Percentiles rank a stretch among this genome's conserved stretches.
Conservation (phyloP, 35 echinoderm and acorn worm genomes). For the Amphiura filiformis region DNA sequence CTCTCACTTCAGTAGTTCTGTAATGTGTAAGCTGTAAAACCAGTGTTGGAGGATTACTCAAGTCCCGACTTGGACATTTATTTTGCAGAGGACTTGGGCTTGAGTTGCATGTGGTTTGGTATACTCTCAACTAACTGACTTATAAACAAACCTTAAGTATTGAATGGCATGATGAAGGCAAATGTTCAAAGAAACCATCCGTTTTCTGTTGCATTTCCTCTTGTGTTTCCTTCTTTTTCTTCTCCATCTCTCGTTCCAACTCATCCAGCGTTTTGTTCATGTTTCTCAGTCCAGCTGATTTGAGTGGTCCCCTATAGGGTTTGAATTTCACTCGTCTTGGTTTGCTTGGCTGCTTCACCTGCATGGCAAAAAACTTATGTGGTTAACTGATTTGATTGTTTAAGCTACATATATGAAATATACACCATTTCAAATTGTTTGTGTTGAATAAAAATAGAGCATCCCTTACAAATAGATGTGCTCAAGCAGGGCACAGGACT, state of each 20-base stretch:
- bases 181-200: constrained; percentile 67
- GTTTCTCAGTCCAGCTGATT: constrained; percentile 74
- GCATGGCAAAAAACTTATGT: background rate
- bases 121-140: too few species aligned
- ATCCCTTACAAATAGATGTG: background rate
- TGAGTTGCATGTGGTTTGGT: too few species aligned
- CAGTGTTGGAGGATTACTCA: too few species aligned
- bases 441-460: background rate
- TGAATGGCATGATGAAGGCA: constrained; percentile 98
- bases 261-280: constrained; percentile 92
- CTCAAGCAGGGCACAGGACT: too few species aligned
- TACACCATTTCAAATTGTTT: background rate
- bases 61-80: too few species aligned
- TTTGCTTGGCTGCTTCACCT: constrained; percentile 43
- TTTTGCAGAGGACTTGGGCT: too few species aligned
- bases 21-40: too few species aligned
- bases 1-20: too few species aligned
- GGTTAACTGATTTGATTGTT: background rate
- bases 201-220: constrained; percentile 13
- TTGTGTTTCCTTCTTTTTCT: constrained; percentile 41
- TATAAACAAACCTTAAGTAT: constrained; percentile 98
- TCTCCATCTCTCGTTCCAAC: constrained; percentile 70
- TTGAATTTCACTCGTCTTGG: constrained; percentile 80
- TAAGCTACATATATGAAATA: background rate
- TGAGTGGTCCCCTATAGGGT: constrained; percentile 76